Evolutionary conservation across 2,797 vertebrate genomes (phyloP).

Genomic region (Chaunax sp.): DNA sequence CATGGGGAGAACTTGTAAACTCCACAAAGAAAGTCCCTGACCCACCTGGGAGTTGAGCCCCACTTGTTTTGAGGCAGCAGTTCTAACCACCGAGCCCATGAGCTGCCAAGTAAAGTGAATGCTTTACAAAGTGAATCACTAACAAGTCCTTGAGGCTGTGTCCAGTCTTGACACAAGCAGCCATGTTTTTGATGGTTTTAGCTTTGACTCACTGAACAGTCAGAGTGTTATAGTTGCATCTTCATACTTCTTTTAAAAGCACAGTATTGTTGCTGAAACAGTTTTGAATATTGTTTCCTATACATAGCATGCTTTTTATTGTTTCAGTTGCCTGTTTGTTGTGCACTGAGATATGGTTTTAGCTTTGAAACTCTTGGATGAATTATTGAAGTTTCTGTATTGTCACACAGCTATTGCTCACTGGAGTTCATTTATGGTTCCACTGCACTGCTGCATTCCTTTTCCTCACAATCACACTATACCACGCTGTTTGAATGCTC

Average conservation of each 20-base stretch:
- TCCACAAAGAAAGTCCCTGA: too few species aligned
- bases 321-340: slow-evolving; percentile 31
- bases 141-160: slow-evolving; percentile 34
- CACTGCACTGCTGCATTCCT: slow-evolving; percentile 39
- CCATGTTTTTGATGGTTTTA: slow-evolving; percentile 15
- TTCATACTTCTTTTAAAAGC: slow-evolving; percentile 19
- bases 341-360: slow-evolving; percentile 26
- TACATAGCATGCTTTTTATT: slow-evolving; percentile 25
- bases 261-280: slow-evolving; percentile 8
- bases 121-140: slow-evolving; percentile 40
- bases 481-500: slow-evolving; percentile 28
- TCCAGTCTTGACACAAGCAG: slow-evolving; percentile 8
- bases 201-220: slow-evolving; percentile 1
- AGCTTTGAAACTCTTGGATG: slow-evolving; percentile 26
- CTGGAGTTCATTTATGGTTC: slow-evolving; percentile 50
- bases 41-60: too few species aligned
- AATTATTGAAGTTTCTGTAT: slow-evolving; percentile 43
- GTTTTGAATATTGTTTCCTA: slow-evolving; percentile 21
- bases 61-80: too few species aligned
- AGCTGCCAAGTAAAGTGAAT: neutral
- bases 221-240: slow-evolving; percentile 2
- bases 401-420: slow-evolving; percentile 41
- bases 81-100: neutral
- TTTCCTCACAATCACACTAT: slow-evolving; percentile 42
- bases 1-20: too few species aligned